Conservation (phyloP, 2,888 invertebrate genomes). For the Drosophila kokeensis region DNA sequence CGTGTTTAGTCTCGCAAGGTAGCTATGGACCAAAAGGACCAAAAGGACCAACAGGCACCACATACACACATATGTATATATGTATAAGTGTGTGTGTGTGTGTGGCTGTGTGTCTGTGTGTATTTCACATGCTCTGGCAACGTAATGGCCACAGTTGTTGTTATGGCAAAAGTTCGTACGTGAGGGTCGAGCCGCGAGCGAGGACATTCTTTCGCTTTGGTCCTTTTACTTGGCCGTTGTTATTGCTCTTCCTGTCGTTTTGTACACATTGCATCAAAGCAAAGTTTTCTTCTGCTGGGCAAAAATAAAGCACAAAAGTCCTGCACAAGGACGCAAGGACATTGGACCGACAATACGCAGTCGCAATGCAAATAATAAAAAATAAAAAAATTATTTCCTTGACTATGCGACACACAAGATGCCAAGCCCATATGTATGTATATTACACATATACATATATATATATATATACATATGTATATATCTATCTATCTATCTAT, state of each 20-base stretch:
- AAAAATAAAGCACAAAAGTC: conserved; percentile 60
- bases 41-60: conserved; percentile 61
- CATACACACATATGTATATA: conserved; percentile 7
- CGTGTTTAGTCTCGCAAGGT: conserved; percentile 59
- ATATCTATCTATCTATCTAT: background rate
- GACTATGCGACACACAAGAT: conserved; percentile 43
- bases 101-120: conserved; percentile 32
- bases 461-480: background rate
- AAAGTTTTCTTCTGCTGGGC: conserved; percentile 63
- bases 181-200: conserved; percentile 77
- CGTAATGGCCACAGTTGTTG: conserved; percentile 82
- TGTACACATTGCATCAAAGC: conserved; percentile 78
- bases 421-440: conserved; percentile 8
- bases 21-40: conserved; percentile 51
- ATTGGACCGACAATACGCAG: conserved; percentile 63
- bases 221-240: conserved; percentile 47
- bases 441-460: conserved; percentile 1
- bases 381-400: conserved; percentile 37
- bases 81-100: conserved; percentile 3
- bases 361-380: conserved; percentile 67
- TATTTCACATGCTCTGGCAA: conserved; percentile 64
- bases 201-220: conserved; percentile 69
- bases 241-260: conserved; percentile 52
- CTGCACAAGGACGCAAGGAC: conserved; percentile 43
- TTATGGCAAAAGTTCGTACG: conserved; percentile 81